Conservation (phyloP, 2,888 invertebrate species). For the Leptothorax acervorum region DNA sequence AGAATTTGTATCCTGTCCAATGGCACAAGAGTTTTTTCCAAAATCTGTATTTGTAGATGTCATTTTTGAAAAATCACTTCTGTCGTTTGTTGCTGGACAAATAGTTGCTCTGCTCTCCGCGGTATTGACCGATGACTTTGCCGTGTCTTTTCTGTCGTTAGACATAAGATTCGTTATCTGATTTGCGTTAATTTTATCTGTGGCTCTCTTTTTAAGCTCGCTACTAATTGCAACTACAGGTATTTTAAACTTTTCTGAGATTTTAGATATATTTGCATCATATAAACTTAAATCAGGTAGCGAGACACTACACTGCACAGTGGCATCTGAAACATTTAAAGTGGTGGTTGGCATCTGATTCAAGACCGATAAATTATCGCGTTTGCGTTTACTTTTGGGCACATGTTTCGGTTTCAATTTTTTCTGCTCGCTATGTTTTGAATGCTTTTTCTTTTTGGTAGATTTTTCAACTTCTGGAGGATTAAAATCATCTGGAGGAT, state of each 20-base stretch:
- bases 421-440: constrained; percentile 63
- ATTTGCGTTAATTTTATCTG: constrained; percentile 61
- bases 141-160: constrained; percentile 1
- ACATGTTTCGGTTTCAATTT: constrained; percentile 57
- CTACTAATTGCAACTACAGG: constrained; percentile 62
- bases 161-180: neutral
- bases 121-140: neutral
- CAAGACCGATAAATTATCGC: constrained; percentile 55
- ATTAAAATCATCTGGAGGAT: neutral
- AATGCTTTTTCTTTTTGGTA: constrained; percentile 75
- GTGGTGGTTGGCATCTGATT: constrained; percentile 62
- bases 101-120: neutral
- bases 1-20: constrained; percentile 40
- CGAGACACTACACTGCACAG: constrained; percentile 80
- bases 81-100: constrained; percentile 30
- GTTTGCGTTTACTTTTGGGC: constrained; percentile 61
- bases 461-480: constrained; percentile 54
- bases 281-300: constrained; percentile 76
- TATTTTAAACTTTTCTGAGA: constrained; percentile 24
- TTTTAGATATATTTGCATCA: constrained; percentile 48
- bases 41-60: constrained; percentile 24
- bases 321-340: constrained; percentile 80
- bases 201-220: constrained; percentile 60
- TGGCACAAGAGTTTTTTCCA: neutral
- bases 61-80: neutral